Evolutionary conservation across 2,888 invertebrate species (phyloP), one percentile per base, ranked within the genome.

Genomic region (Rhopalosiphum nymphaeae): DNA sequence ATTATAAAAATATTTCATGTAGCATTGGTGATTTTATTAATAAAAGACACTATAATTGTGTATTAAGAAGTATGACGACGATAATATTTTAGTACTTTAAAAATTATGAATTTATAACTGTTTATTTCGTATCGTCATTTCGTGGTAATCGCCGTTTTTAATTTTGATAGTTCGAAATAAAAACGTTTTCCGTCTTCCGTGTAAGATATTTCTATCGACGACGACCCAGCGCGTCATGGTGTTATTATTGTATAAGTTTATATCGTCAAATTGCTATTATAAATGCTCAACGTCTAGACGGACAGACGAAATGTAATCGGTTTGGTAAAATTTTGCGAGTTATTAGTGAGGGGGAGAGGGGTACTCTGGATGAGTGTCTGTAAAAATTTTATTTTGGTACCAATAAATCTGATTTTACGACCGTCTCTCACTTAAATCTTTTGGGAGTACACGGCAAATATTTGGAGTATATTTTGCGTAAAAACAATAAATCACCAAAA

Each of bases 331-430:
- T 36, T 78, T 78, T 9, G 21, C 0, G 36, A 78, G 21, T 36
- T 36, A 21, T 36, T 36, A 11, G 11, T 26, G n/a, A 13, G 2
- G 0, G 21, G 21, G 9, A 16, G 9, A 53, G 53, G 5, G 5
- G 21, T 53, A 5, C 36, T 78, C 21, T 61, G 36, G 53, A 78
- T 1, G 78, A 36, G 16, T 21, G 21, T 78, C 78, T 36, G 78
- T 21, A 78, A 78, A 78, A 78, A 21, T 9, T n/a, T 36, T 7
- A 78, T 36, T 78, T 78, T 3, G 36, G 9, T 42, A 36, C 36
- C 36, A 36, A 78, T 78, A 78, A 78, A 78, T 78, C 78, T 78
- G 78, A 78, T 78, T 78, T 36, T 78, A 78, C 36, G 78, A 78
- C 21, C 36, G 78, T 78, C 36, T 78, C 21, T 9, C 36, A 36